phyloP scores from a whole-genome alignment of 2,888 invertebrate genomes.

The Stenichneumon culpator region DNA sequence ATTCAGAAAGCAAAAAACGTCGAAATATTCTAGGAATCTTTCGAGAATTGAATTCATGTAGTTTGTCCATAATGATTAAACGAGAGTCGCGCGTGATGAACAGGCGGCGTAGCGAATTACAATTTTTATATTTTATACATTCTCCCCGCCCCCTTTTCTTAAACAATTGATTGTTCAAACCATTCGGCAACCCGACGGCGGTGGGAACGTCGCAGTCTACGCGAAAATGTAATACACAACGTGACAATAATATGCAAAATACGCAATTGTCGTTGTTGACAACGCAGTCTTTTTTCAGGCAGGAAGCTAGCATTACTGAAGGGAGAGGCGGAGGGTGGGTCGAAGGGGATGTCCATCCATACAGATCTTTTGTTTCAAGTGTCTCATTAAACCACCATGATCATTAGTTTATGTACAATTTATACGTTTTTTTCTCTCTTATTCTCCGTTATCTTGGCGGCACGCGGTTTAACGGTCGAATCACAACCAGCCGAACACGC shows the following conservation, averaged over 20 bases:
- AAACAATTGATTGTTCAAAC: conserved; percentile 46
- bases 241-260: conserved; percentile 45
- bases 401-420: conserved; percentile 74
- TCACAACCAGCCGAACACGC: conserved; percentile 66
- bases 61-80: conserved; percentile 10
- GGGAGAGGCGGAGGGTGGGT: conserved; percentile 35
- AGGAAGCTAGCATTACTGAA: conserved; percentile 60
- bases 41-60: conserved; percentile 31
- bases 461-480: conserved; percentile 63
- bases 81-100: conserved; percentile 12
- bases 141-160: conserved; percentile 15
- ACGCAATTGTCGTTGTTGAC: conserved; percentile 43
- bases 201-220: conserved; percentile 1
- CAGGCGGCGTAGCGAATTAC: conserved; percentile 14
- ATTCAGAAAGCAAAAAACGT: conserved; percentile 35
- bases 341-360: conserved; percentile 51
- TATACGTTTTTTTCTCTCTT: conserved; percentile 62
- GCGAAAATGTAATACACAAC: conserved; percentile 33
- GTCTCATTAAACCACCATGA: conserved; percentile 63
- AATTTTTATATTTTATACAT: conserved; percentile 39
- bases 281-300: conserved; percentile 67
- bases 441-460: conserved; percentile 39
- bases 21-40: neutral
- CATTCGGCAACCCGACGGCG: conserved; percentile 38
- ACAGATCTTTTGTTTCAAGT: conserved; percentile 52